phyloP scores from a whole-genome alignment of 2,888 invertebrate genomes.

The Dryobota labecula region DNA sequence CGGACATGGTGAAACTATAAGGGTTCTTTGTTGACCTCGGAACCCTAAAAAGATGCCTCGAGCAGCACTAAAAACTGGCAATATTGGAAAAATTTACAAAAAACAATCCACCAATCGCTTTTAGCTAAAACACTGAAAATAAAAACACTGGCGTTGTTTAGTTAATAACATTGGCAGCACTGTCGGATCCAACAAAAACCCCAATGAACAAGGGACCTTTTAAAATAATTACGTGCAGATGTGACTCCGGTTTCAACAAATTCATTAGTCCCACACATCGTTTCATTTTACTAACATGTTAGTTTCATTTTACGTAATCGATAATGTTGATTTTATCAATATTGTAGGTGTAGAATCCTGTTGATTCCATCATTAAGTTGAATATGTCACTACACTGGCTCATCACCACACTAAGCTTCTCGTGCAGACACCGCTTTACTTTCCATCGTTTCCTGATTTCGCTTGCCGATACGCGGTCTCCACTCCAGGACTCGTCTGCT shows the following conservation, averaged over 20 bases:
- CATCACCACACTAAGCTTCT: too few species aligned
- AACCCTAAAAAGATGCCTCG: background rate
- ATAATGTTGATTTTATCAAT: background rate
- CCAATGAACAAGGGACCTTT: slow-evolving; percentile 37
- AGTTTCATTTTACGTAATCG: background rate
- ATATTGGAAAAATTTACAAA: slow-evolving; percentile 8
- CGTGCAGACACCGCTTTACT: too few species aligned
- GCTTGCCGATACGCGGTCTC: too few species aligned
- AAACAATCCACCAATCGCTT: background rate
- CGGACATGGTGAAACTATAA: too few species aligned
- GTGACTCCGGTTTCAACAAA: slow-evolving; percentile 43
- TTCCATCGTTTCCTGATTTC: too few species aligned
- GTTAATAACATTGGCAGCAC: background rate
- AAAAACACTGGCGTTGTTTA: background rate
- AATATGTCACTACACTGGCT: too few species aligned
- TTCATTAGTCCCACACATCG: slow-evolving; percentile 36
- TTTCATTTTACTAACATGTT: slow-evolving; percentile 32
- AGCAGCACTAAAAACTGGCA: background rate
- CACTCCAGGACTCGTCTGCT: too few species aligned
- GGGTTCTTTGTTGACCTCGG: too few species aligned
- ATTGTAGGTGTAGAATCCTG: too few species aligned
- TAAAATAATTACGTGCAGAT: slow-evolving; percentile 54
- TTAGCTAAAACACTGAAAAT: background rate
- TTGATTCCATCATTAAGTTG: too few species aligned
- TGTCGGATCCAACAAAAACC: slow-evolving; percentile 7